Conservation (phyloP, 2,888 invertebrate genomes). For the Baronia brevicornis region DNA sequence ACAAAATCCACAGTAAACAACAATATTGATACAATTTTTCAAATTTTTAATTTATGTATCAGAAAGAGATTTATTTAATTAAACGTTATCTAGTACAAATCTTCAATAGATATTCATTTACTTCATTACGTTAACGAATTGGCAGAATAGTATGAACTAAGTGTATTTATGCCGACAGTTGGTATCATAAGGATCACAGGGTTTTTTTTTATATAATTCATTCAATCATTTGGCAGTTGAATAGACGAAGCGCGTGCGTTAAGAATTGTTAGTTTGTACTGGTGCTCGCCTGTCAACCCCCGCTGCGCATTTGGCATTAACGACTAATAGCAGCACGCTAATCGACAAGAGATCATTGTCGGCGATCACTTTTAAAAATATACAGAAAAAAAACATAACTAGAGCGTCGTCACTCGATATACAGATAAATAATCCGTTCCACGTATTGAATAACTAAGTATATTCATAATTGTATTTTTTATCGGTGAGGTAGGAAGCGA, state of each 20-base stretch:
- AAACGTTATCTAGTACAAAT: too few relatives aligned
- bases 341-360: conserved; percentile 46
- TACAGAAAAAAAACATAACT: conserved; percentile 31
- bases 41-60: too few relatives aligned
- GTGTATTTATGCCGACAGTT: too few relatives aligned
- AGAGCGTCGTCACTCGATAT: conserved; percentile 38
- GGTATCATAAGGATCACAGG: neutral
- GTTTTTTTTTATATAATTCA: conserved; percentile 6
- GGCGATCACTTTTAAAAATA: conserved; percentile 32
- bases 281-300: conserved; percentile 27
- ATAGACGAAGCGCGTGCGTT: conserved; percentile 16
- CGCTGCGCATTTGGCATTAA: conserved; percentile 41
- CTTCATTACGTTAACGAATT: too few relatives aligned
- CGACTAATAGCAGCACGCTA: conserved; percentile 45
- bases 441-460: conserved; percentile 32
- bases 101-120: too few relatives aligned
- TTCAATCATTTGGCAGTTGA: conserved; percentile 4
- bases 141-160: too few relatives aligned
- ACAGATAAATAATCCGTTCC: conserved; percentile 44
- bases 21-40: too few relatives aligned
- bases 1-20: too few relatives aligned
- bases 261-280: conserved; percentile 22
- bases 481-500: conserved; percentile 13
- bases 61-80: too few relatives aligned
- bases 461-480: conserved; percentile 22